Evolutionary conservation across 2,888 invertebrate species (phyloP).

Genomic region (Alviniconcha strummeri): DNA sequence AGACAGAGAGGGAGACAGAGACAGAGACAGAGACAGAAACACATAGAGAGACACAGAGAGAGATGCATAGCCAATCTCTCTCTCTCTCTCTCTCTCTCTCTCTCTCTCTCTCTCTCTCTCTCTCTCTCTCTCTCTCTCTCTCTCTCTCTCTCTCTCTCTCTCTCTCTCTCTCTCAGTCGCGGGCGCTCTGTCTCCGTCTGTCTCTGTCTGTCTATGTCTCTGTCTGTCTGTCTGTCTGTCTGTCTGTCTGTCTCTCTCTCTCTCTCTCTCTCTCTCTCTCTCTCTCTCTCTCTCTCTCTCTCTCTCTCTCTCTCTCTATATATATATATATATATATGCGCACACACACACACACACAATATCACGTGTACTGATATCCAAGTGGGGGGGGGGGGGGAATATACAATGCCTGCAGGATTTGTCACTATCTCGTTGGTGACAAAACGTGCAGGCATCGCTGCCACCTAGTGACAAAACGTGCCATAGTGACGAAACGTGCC

Average conservation of each 20-base stretch:
- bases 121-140: conserved; percentile 2
- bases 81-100: not conserved
- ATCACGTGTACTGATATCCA: no score
- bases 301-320: not conserved
- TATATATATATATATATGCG: no score
- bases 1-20: not conserved
- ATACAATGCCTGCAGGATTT: no score
- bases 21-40: no score
- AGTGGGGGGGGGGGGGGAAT: no score
- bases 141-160: conserved; percentile 20
- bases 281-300: not conserved
- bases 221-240: not conserved
- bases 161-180: conserved; percentile 4
- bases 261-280: not conserved
- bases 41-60: not conserved
- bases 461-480: not conserved
- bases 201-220: not conserved
- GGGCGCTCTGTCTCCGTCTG: not conserved
- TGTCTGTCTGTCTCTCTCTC: not conserved
- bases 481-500: no score
- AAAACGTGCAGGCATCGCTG: no score
- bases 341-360: no score
- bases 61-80: not conserved
- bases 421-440: no score
- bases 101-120: not conserved